phyloP scores from a whole-genome alignment of 2,888 invertebrate species.

The Plebejus argus region DNA sequence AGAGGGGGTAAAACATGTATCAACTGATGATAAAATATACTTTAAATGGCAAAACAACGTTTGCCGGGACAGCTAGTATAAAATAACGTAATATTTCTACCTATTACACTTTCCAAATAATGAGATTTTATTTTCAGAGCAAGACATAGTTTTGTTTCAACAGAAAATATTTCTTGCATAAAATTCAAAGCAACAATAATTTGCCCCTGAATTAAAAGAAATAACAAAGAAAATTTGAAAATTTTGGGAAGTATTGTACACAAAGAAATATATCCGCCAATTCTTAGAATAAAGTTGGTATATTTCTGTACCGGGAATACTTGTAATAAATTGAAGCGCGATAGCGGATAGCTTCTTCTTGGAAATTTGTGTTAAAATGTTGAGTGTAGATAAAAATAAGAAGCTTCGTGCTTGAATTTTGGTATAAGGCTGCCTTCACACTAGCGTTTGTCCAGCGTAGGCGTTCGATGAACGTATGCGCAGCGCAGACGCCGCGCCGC shows the following conservation, averaged over 20 bases:
- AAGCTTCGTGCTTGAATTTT: not conserved
- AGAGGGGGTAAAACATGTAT: too few relatives aligned
- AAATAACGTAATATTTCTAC: not conserved
- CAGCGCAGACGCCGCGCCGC: too few relatives aligned
- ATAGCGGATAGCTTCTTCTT: not conserved
- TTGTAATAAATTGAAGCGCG: constrained; percentile 23
- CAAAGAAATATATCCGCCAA: not conserved
- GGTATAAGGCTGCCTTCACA: too few relatives aligned
- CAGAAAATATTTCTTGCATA: not conserved
- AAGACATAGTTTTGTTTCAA: not conserved
- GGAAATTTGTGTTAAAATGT: not conserved
- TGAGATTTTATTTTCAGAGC: not conserved
- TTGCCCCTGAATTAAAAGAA: not conserved
- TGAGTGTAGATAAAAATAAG: constrained; percentile 8
- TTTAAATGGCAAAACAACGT: too few relatives aligned
- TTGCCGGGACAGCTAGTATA: too few relatives aligned
- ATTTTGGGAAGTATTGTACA: not conserved
- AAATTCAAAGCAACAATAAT: not conserved
- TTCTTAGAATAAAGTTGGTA: not conserved
- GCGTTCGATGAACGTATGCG: too few relatives aligned
- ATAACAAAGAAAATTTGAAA: not conserved
- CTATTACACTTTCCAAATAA: not conserved
- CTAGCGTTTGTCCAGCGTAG: too few relatives aligned
- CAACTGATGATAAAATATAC: too few relatives aligned
- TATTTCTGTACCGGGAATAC: constrained; percentile 23